phyloP scores from a whole-genome alignment of 2,797 vertebrate species.

The Sciaenops ocellatus region DNA sequence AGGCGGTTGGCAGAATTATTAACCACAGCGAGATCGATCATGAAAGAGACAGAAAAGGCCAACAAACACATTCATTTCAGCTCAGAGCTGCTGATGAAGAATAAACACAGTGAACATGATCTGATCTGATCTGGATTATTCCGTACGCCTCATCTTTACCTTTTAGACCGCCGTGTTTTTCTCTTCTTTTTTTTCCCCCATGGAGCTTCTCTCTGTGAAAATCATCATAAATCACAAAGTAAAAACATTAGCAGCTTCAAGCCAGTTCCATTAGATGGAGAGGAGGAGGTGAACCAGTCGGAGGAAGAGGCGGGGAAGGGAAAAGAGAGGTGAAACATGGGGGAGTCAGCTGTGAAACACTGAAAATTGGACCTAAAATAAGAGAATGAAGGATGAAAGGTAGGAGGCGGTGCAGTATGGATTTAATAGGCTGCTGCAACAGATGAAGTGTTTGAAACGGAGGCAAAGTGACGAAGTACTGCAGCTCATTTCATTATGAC shows the following conservation, averaged over 20 bases:
- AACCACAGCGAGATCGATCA: constrained; percentile 45
- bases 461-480: not conserved
- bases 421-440: constrained; percentile 5
- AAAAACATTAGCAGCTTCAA: constrained; percentile 21
- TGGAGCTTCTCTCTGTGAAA: not conserved
- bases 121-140: not conserved
- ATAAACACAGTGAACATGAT: not conserved
- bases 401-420: constrained; percentile 30
- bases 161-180: not conserved
- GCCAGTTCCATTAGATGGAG: constrained; percentile 38
- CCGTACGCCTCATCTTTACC: not conserved
- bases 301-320: constrained; percentile 35
- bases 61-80: constrained; percentile 28
- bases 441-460: not conserved
- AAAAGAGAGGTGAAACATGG: constrained; percentile 58
- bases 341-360: constrained; percentile 57
- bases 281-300: constrained; percentile 41
- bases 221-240: constrained; percentile 22
- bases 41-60: constrained; percentile 32
- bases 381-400: constrained; percentile 36
- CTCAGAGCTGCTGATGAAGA: constrained; percentile 22
- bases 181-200: too few species aligned
- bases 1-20: constrained; percentile 31
- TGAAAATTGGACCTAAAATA: constrained; percentile 32
- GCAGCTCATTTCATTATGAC: too few species aligned